phyloP scores from a whole-genome alignment of 1,140 invertebrate genomes.

The Riptortus pedestris region DNA sequence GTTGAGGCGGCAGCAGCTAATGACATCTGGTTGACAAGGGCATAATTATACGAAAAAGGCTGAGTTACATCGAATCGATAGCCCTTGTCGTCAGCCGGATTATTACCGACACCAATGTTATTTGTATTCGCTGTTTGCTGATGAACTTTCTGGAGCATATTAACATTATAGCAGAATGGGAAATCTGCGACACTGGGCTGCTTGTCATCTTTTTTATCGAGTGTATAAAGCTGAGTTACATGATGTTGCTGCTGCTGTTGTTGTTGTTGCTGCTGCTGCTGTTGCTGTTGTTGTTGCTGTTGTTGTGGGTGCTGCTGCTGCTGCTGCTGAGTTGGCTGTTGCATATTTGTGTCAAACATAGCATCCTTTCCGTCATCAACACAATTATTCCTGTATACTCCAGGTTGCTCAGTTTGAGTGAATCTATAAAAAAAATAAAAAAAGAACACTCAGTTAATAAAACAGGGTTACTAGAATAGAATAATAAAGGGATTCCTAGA shows the following conservation, averaged over 20 bases:
- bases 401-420: slow-evolving; percentile 40
- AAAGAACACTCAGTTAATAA: neutral
- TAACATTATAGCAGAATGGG: slow-evolving; percentile 46
- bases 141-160: slow-evolving; percentile 43
- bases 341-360: slow-evolving; percentile 31
- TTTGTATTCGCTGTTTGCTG: slow-evolving; percentile 36
- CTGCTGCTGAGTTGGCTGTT: slow-evolving; percentile 25
- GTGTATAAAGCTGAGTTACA: slow-evolving; percentile 21
- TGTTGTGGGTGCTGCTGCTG: slow-evolving; percentile 21
- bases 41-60: slow-evolving; percentile 44
- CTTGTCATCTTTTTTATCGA: slow-evolving; percentile 30
- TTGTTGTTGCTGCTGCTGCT: slow-evolving; percentile 20
- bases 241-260: slow-evolving; percentile 25
- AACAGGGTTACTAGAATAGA: slow-evolving; percentile 7
- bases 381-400: slow-evolving; percentile 28
- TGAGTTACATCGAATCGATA: slow-evolving; percentile 46
- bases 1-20: slow-evolving; percentile 54
- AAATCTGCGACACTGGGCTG: slow-evolving; percentile 40
- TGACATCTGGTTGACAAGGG: slow-evolving; percentile 46
- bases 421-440: slow-evolving; percentile 34
- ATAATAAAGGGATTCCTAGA: neutral
- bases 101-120: slow-evolving; percentile 33
- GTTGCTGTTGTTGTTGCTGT: slow-evolving; percentile 19
- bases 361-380: slow-evolving; percentile 24
- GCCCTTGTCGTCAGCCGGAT: slow-evolving; percentile 43